These are phyloP conservation scores for Chromoteleia sp. DNA, from an alignment of 2,888 invertebrate genomes.

Conservation along the genomic window DNA sequence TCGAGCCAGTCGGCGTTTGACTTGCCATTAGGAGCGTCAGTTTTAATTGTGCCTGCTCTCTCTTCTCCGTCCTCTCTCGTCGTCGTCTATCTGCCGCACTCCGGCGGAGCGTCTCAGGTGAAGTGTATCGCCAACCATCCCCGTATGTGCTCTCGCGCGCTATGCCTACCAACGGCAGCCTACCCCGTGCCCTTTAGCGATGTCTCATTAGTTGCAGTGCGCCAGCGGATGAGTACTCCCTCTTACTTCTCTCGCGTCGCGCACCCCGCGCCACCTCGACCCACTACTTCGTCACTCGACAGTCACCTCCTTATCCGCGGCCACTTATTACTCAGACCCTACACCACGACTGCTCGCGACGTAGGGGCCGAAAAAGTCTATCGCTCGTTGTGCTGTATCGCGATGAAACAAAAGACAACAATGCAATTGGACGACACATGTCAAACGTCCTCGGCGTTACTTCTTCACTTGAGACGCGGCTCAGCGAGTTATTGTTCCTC, in stretches of 20 bases:
- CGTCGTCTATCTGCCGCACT: conserved; percentile 79
- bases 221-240: conserved; percentile 83
- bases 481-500: conserved; percentile 38
- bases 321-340: conserved; percentile 77
- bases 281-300: conserved; percentile 78
- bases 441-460: conserved; percentile 58
- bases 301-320: conserved; percentile 82
- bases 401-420: conserved; percentile 68
- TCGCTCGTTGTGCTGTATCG: conserved; percentile 58
- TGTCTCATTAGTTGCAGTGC: conserved; percentile 85
- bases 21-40: conserved; percentile 85
- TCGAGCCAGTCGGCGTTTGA: conserved; percentile 85
- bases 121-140: conserved; percentile 82
- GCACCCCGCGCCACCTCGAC: conserved; percentile 72
- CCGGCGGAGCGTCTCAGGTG: conserved; percentile 82
- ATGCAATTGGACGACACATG: conserved; percentile 60
- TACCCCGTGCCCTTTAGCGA: conserved; percentile 84
- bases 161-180: conserved; percentile 77
- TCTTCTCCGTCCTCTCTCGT: conserved; percentile 75
- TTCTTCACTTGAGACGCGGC: conserved; percentile 59
- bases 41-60: conserved; percentile 84
- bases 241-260: conserved; percentile 69
- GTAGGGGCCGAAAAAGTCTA: conserved; percentile 69
- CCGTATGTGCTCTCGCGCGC: conserved; percentile 78
- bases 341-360: conserved; percentile 62